phyloP scores from a whole-genome alignment of 2,888 invertebrate genomes.

The Macrosiphum euphorbiae region DNA sequence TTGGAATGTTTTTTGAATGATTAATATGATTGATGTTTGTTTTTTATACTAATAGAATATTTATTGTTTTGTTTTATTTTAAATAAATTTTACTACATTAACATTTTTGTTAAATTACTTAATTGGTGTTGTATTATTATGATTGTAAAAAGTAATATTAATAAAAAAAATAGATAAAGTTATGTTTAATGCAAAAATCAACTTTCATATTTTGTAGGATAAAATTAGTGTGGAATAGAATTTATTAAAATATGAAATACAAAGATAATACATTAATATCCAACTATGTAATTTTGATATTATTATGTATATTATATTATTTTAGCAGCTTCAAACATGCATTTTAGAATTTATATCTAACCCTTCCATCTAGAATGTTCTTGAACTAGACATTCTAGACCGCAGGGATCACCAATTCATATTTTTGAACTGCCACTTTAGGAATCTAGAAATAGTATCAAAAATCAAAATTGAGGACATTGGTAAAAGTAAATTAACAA shows the following conservation, averaged over 20 bases:
- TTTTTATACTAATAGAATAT: background rate
- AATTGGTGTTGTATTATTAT: background rate
- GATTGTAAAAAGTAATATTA: background rate
- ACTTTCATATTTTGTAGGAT: background rate
- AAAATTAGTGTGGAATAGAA: background rate
- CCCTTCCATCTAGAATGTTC: background rate
- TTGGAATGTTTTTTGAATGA: conserved; percentile 56
- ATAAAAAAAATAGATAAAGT: background rate
- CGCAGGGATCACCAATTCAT: no score
- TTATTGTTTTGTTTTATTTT: conserved; percentile 54
- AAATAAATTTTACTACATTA: conserved; percentile 20
- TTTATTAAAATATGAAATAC: background rate
- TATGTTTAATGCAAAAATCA: background rate
- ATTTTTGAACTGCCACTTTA: no score
- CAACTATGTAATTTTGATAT: background rate
- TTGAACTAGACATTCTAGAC: background rate
- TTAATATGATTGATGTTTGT: conserved; percentile 28
- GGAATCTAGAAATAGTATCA: no score
- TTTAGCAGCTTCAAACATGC: background rate
- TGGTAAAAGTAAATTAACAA: no score
- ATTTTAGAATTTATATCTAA: background rate
- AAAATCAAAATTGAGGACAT: no score
- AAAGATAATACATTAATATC: background rate
- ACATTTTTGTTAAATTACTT: background rate
- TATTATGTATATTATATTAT: background rate